Evolutionary conservation across 2,113 vertebrate species (phyloP).

Genomic region (Myanophis thanlyinensis): DNA sequence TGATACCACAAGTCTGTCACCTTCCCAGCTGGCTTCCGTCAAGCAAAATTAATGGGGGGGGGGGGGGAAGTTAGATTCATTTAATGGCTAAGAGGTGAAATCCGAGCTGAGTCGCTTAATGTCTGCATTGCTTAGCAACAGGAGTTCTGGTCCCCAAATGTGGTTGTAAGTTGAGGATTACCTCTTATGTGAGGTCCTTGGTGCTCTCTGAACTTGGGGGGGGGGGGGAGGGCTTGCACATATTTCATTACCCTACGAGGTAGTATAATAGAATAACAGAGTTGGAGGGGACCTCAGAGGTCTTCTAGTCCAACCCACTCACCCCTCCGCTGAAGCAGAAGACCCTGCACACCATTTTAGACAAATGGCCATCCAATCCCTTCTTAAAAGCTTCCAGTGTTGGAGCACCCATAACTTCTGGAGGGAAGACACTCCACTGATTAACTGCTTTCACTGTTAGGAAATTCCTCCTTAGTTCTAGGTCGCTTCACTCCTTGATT

Average conservation of each 20-base stretch:
- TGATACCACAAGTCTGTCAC: no score
- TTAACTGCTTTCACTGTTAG: neutral
- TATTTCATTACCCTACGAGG: neutral
- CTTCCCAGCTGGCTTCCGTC: no score
- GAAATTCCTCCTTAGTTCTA: neutral
- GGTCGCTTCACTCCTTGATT: neutral
- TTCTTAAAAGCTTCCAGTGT: neutral
- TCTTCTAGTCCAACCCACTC: neutral
- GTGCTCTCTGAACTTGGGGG: neutral
- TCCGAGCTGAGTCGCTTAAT: neutral
- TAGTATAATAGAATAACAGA: neutral
- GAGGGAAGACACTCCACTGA: neutral
- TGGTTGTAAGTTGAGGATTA: neutral
- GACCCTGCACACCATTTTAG: neutral
- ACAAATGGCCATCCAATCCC: neutral
- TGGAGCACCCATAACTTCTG: neutral
- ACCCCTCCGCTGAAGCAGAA: neutral
- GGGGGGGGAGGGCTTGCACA: neutral
- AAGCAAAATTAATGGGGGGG: neutral
- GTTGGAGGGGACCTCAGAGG: neutral
- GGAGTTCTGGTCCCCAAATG: no score
- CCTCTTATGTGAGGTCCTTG: neutral
- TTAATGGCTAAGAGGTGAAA: neutral
- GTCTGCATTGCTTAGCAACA: neutral
- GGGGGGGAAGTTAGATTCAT: neutral